Conservation (phyloP, 1,140 invertebrate genomes). For the Brachionus calyciflorus region DNA sequence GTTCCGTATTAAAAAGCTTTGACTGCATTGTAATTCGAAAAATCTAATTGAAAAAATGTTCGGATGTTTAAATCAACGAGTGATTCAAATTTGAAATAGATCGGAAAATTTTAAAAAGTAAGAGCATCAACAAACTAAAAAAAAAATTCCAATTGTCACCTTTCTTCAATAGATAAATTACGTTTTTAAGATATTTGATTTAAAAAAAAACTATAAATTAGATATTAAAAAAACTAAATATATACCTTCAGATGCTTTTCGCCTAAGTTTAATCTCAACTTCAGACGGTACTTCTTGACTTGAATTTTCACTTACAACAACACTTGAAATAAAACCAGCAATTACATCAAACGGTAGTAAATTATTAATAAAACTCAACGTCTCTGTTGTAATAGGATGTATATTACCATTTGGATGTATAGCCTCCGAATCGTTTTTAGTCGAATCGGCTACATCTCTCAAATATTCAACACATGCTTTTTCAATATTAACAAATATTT, state of each 20-base stretch:
- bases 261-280: constrained; percentile 25
- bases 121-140: too few relatives aligned
- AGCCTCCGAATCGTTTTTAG: neutral
- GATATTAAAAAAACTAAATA: neutral
- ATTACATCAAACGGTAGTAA: constrained; percentile 46
- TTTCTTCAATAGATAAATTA: too few relatives aligned
- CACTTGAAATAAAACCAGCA: constrained; percentile 42
- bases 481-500: constrained; percentile 31
- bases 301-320: constrained; percentile 29
- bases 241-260: constrained; percentile 8
- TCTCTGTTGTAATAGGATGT: constrained; percentile 31
- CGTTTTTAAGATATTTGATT: too few relatives aligned
- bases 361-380: constrained; percentile 22
- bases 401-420: constrained; percentile 35
- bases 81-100: too few relatives aligned
- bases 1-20: too few relatives aligned
- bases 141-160: too few relatives aligned
- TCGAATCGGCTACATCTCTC: neutral
- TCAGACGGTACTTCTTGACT: constrained; percentile 35
- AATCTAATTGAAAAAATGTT: too few relatives aligned
- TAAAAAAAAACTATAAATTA: neutral
- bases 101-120: too few relatives aligned
- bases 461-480: constrained; percentile 25
- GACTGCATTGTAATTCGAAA: too few relatives aligned
- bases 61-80: too few relatives aligned